Conservation (phyloP, 2,797 vertebrate genomes). For the Pantherophis alleghaniensis region DNA sequence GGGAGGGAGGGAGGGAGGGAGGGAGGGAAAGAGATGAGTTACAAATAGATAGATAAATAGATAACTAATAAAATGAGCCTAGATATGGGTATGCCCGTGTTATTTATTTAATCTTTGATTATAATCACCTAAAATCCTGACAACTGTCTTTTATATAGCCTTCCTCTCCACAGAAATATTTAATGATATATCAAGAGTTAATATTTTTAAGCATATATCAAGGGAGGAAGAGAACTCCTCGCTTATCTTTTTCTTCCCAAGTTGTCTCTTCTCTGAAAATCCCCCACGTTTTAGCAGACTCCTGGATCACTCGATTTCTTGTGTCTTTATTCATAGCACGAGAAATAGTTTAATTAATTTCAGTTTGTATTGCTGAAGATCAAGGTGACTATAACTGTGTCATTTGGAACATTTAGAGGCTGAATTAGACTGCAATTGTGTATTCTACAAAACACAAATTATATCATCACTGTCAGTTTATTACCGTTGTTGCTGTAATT, state of each 20-base stretch:
- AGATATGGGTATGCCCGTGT: background rate
- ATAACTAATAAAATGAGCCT: background rate
- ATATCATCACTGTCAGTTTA: background rate
- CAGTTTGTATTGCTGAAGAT: background rate
- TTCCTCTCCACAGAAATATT: background rate
- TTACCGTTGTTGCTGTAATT: background rate
- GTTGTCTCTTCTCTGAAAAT: background rate
- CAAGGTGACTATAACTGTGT: background rate
- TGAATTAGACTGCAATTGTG: constrained; percentile 12
- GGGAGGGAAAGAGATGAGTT: too few species aligned
- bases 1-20: too few species aligned
- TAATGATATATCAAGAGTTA: background rate
- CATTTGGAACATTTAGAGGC: background rate
- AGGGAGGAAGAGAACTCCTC: background rate
- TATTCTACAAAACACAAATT: constrained; percentile 4
- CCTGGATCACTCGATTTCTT: background rate
- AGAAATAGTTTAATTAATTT: constrained; percentile 4
- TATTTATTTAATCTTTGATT: background rate
- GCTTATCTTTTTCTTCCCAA: background rate
- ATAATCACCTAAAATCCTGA: background rate
- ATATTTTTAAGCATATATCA: background rate
- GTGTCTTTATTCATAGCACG: constrained; percentile 7
- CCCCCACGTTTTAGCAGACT: background rate
- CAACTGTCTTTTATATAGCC: background rate
- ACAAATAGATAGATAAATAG: background rate